Percentiles rank a stretch among this genome's conserved stretches.
Conservation (phyloP, 1,140 invertebrate species). For the Drosophila mojavensis region DNA sequence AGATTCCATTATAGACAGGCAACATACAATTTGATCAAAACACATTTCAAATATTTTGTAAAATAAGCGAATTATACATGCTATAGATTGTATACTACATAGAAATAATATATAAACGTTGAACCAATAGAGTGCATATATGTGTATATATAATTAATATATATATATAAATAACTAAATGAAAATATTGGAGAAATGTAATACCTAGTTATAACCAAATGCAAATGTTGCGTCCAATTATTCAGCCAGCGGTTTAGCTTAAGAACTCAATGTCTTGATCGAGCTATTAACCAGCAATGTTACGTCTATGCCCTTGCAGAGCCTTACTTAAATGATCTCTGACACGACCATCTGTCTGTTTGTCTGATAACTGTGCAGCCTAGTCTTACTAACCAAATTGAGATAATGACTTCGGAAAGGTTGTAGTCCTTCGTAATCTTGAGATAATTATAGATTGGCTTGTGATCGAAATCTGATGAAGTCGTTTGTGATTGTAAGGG, state of each 20-base stretch:
- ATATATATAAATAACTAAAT: constrained; percentile 4
- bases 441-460: too few species aligned
- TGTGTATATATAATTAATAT: constrained; percentile 6
- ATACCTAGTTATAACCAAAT: constrained; percentile 29
- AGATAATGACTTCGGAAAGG: background rate
- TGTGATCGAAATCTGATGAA: background rate
- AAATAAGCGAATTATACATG: constrained; percentile 14
- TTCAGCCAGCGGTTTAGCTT: constrained; percentile 14
- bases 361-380: background rate
- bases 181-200: constrained; percentile 1
- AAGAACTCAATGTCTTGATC: constrained; percentile 7
- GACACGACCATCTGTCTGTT: background rate
- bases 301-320: constrained; percentile 5
- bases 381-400: background rate
- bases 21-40: constrained; percentile 10
- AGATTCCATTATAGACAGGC: constrained; percentile 23
- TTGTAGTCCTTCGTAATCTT: too few species aligned
- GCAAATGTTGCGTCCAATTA: constrained; percentile 38
- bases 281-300: background rate
- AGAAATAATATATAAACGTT: constrained; percentile 17
- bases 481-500: background rate
- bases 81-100: constrained; percentile 6
- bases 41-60: constrained; percentile 8
- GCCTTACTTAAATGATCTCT: background rate
- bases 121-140: constrained; percentile 11